A percentile compares a stretch with the other conserved stretches of the same genome.
Conservation (phyloP, 2,888 invertebrate genomes). For the Scaptomyza reducta region DNA sequence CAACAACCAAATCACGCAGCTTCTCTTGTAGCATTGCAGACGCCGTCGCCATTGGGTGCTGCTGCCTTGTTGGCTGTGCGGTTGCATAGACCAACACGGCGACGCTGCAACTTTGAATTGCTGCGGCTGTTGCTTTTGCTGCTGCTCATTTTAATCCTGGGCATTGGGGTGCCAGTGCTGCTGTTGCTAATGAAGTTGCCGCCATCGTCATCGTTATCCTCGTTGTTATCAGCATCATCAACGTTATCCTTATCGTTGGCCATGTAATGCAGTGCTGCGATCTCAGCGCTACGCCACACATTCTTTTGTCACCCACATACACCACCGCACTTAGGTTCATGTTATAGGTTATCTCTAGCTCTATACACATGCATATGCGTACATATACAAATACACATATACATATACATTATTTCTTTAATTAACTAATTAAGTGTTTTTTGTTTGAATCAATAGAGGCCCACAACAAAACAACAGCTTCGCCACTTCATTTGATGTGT, state of each 20-base stretch:
- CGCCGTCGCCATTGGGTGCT: conserved; percentile 1
- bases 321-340: conserved; percentile 68
- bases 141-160: conserved; percentile 12
- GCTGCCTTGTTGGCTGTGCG: conserved; percentile 20
- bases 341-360: conserved; percentile 37
- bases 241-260: conserved; percentile 1
- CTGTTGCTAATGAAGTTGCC: conserved; percentile 11
- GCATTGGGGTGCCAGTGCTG: conserved; percentile 18
- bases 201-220: neutral
- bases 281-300: conserved; percentile 31
- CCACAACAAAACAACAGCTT: conserved; percentile 19
- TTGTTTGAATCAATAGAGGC: conserved; percentile 5
- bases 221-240: neutral
- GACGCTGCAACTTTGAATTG: conserved; percentile 11
- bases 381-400: conserved; percentile 6
- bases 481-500: conserved; percentile 34
- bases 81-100: neutral
- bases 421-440: conserved; percentile 8
- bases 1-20: neutral
- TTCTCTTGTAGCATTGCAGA: conserved; percentile 5
- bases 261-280: conserved; percentile 33
- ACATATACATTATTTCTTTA: conserved; percentile 10
- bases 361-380: conserved; percentile 24
- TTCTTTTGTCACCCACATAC: conserved; percentile 8
- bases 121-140: conserved; percentile 8